phyloP scores from a whole-genome alignment of 2,888 invertebrate genomes.

The Drosophila differens region DNA sequence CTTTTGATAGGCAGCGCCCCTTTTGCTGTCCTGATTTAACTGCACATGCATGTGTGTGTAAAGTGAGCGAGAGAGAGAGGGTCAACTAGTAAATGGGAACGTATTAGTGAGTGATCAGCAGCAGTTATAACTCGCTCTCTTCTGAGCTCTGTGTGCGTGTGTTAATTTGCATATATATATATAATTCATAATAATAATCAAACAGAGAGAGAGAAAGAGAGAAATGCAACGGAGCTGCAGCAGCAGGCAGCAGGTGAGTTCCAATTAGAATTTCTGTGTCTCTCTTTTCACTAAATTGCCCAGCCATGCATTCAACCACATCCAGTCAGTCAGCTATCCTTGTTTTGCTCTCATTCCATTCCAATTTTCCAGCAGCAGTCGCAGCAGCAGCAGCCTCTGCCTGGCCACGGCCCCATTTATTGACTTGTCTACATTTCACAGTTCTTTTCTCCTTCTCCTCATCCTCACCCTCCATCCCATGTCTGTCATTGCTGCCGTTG shows the following conservation, averaged over 20 bases:
- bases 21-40: conserved; percentile 71
- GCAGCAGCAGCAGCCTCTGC: conserved; percentile 32
- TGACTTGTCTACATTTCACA: conserved; percentile 68
- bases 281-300: conserved; percentile 37
- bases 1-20: conserved; percentile 65
- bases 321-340: conserved; percentile 9
- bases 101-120: conserved; percentile 51
- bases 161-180: conserved; percentile 15
- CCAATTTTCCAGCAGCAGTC: conserved; percentile 13
- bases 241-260: conserved; percentile 63
- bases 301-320: conserved; percentile 23
- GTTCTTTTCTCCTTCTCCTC: conserved; percentile 28
- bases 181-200: conserved; percentile 23
- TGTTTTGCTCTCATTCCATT: conserved; percentile 14
- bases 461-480: conserved; percentile 13
- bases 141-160: conserved; percentile 3
- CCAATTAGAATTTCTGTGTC: conserved; percentile 48
- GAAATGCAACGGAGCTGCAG: conserved; percentile 55
- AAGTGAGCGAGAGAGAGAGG: conserved; percentile 16
- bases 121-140: conserved; percentile 19
- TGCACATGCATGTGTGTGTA: conserved; percentile 24
- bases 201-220: conserved; percentile 25
- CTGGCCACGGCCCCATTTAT: conserved; percentile 76
- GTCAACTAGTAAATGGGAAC: conserved; percentile 24
- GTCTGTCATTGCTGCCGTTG: conserved; percentile 66